Evolutionary conservation across 1,140 invertebrate species (phyloP).

Genomic region (Zaprionus davidi): DNA sequence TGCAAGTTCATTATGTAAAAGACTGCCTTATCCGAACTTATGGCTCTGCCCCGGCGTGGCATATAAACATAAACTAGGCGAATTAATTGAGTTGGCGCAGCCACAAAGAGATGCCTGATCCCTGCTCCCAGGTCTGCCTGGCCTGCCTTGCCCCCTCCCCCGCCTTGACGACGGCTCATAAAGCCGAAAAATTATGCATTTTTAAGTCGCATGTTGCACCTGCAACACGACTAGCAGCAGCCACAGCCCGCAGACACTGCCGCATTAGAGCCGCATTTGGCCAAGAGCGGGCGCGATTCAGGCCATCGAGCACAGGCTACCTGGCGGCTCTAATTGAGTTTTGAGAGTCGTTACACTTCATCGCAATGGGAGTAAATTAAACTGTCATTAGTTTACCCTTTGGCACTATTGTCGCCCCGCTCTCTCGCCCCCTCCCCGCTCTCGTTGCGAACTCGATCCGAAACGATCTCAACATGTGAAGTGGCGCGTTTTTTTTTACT

Average conservation of each 20-base stretch:
- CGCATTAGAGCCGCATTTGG: slow-evolving; percentile 71
- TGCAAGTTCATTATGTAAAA: slow-evolving; percentile 73
- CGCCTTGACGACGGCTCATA: slow-evolving; percentile 59
- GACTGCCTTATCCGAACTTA: slow-evolving; percentile 69
- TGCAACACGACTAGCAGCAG: slow-evolving; percentile 25
- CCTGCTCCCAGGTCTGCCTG: background rate
- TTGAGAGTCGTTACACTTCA: slow-evolving; percentile 81
- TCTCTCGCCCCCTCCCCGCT: background rate
- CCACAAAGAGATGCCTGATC: slow-evolving; percentile 16
- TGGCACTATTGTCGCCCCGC: slow-evolving; percentile 72
- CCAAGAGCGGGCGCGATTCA: slow-evolving; percentile 32
- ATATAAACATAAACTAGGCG: slow-evolving; percentile 80
- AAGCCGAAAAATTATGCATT: slow-evolving; percentile 77
- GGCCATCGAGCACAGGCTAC: slow-evolving; percentile 17
- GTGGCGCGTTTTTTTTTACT: slow-evolving; percentile 64
- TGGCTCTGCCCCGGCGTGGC: slow-evolving; percentile 42
- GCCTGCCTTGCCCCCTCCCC: too few species aligned
- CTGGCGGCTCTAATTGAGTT: slow-evolving; percentile 69
- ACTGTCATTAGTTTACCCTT: slow-evolving; percentile 82
- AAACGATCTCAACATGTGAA: slow-evolving; percentile 71
- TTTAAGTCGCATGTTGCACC: slow-evolving; percentile 65
- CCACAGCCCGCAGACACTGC: background rate
- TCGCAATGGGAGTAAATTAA: slow-evolving; percentile 82
- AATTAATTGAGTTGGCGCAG: slow-evolving; percentile 72
- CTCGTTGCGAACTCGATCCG: slow-evolving; percentile 20